Conservation (phyloP, 2,888 invertebrate genomes). For the Onthophagus sagittarius region DNA sequence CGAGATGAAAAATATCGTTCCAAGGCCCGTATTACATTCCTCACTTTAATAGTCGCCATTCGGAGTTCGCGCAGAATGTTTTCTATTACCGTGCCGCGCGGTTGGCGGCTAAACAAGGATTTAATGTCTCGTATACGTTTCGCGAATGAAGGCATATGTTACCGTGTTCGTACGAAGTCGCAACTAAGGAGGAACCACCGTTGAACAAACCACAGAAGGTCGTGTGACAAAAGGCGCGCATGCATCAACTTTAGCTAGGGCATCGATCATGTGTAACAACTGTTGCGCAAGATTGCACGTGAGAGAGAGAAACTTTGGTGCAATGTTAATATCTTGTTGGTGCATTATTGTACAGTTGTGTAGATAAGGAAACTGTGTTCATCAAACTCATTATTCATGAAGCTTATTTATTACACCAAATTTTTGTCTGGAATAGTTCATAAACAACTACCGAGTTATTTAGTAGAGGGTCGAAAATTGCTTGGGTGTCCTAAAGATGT, state of each 20-base stretch:
- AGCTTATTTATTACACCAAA: not conserved
- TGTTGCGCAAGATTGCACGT: constrained; percentile 18
- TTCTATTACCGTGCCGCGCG: constrained; percentile 2
- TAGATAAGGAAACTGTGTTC: constrained; percentile 2
- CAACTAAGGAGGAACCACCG: not conserved
- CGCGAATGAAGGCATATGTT: constrained; percentile 10
- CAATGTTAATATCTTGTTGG: not conserved
- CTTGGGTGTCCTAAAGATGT: not conserved
- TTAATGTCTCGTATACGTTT: constrained; percentile 11
- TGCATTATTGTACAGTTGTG: constrained; percentile 4
- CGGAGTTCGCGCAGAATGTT: constrained; percentile 6
- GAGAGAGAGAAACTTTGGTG: not conserved
- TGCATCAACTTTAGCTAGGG: constrained; percentile 21
- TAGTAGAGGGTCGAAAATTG: not conserved
- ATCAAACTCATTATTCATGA: constrained; percentile 1
- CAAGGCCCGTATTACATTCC: not conserved
- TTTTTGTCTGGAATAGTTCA: not conserved
- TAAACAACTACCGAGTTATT: not conserved
- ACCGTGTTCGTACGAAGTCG: not conserved
- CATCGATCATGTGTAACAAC: constrained; percentile 24
- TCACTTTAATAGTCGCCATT: constrained; percentile 12
- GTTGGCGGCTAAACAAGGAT: constrained; percentile 8
- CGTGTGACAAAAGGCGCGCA: constrained; percentile 21
- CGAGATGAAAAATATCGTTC: not conserved
- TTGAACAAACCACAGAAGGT: constrained; percentile 5